Percentiles rank a stretch among this genome's conserved stretches.
Conservation (phyloP, 2,888 invertebrate genomes). For the Polyommatus iphigenia region DNA sequence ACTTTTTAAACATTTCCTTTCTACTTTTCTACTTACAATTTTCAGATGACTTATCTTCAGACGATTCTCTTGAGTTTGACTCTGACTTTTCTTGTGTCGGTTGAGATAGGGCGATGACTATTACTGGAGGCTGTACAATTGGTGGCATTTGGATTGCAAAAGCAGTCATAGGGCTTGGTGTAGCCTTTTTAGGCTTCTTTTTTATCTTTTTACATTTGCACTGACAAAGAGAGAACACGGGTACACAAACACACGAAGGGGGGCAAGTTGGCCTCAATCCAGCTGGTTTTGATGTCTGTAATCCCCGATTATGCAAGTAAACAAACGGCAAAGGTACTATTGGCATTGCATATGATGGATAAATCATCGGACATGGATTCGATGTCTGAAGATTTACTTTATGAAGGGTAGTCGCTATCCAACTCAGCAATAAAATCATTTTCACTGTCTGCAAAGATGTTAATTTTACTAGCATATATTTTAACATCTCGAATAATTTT, state of each 20-base stretch:
- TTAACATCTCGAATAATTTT: background rate
- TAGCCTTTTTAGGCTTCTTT: constrained; percentile 25
- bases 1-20: background rate
- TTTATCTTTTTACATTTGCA: constrained; percentile 25
- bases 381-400: background rate
- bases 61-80: constrained; percentile 37
- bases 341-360: background rate
- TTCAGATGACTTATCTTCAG: constrained; percentile 30
- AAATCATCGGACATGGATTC: background rate
- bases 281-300: background rate
- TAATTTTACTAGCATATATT: background rate
- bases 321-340: background rate
- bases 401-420: background rate
- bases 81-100: constrained; percentile 38
- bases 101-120: constrained; percentile 43
- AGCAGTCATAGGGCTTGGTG: constrained; percentile 36
- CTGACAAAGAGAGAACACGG: background rate
- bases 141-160: constrained; percentile 33
- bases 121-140: constrained; percentile 40
- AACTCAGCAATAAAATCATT: background rate
- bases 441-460: background rate
- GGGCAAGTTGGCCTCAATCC: constrained; percentile 16
- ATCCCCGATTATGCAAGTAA: background rate
- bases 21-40: background rate
- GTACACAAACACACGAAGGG: constrained; percentile 6